Base-by-base conservation (phyloP, 2,888 invertebrate species). In the Oxyscelio sp. region DNA sequence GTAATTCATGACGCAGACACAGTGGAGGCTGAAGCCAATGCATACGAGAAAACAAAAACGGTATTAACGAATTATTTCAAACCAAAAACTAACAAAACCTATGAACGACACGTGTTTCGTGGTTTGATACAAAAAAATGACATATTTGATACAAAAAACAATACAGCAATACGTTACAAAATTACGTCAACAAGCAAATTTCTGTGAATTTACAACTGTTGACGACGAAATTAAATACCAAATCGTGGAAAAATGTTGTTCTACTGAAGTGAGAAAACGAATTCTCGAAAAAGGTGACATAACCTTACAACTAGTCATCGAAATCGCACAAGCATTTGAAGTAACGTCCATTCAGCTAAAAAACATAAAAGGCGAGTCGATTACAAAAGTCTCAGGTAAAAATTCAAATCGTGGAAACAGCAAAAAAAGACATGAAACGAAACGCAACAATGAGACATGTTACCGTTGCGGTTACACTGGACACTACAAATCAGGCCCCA, bases 61-160 rank as follows among this genome's bases (percentile, higher is more conserved):
- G 40, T 11, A 4, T 21, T 80, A n/a, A 56, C 63, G n/a, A 13
- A 38, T 1, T 87, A 91, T 78, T 91, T 91, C 70, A 90, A 89
- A 31, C 91, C 90, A 0, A 83, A 86, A 63, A 89, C 88, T 80
- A 91, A 90, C 74, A 90, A 89, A 31, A 87, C 88, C 19, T 92
- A 90, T 83, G 91, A 92, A 85, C 71, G 92, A 59, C 90, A 93
- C 77, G 66, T 90, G 11, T 91, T 90, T 86, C 85, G 90, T 13
- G 81, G 75, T 21, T 70, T 92, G 31, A 89, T 88, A 82, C 89
- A 87, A 59, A 88, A 87, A 59, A 81, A 85, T 15, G 88, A 78
- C 17, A n/a, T n/a, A n/a, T n/a, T n/a, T n/a, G n/a, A n/a, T n/a
- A n/a, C n/a, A n/a, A n/a, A 91, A 92, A 78, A 88, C 68, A 17